phyloP scores from a whole-genome alignment of 2,888 invertebrate genomes.

The Lasioglossum pauxillum region DNA sequence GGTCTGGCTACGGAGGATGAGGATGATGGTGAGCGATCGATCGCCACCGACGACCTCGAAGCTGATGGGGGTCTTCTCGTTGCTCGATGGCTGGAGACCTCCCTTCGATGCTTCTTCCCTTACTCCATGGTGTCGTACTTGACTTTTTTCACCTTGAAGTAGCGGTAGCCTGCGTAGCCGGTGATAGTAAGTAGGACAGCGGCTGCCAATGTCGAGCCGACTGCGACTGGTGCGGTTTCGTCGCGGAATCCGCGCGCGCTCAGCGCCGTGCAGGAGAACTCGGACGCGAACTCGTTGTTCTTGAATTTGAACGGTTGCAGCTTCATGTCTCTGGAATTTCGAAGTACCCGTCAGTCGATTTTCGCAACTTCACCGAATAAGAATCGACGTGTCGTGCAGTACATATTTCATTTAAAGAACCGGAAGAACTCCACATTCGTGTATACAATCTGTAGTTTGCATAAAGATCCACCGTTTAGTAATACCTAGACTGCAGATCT shows the following conservation, averaged over 20 bases:
- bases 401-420: too few relatives aligned
- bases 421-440: too few relatives aligned
- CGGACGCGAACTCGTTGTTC: slow-evolving; percentile 89
- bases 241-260: slow-evolving; percentile 87
- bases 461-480: too few relatives aligned
- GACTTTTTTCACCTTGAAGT: slow-evolving; percentile 95
- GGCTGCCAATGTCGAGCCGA: slow-evolving; percentile 93
- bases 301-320: slow-evolving; percentile 96
- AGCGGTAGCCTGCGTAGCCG: slow-evolving; percentile 94
- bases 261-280: slow-evolving; percentile 88
- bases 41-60: neutral
- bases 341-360: neutral
- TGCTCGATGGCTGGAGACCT: neutral
- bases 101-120: slow-evolving; percentile 52
- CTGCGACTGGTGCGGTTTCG: slow-evolving; percentile 93
- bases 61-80: neutral
- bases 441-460: too few relatives aligned
- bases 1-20: neutral
- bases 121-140: slow-evolving; percentile 97
- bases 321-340: slow-evolving; percentile 85
- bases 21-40: neutral
- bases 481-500: too few relatives aligned
- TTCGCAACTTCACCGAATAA: neutral
- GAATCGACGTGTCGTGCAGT: too few relatives aligned
- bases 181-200: slow-evolving; percentile 92